These are phyloP conservation scores for Eucera pruinosa DNA, from an alignment of 2,888 invertebrate species.

Conservation along the genomic window DNA sequence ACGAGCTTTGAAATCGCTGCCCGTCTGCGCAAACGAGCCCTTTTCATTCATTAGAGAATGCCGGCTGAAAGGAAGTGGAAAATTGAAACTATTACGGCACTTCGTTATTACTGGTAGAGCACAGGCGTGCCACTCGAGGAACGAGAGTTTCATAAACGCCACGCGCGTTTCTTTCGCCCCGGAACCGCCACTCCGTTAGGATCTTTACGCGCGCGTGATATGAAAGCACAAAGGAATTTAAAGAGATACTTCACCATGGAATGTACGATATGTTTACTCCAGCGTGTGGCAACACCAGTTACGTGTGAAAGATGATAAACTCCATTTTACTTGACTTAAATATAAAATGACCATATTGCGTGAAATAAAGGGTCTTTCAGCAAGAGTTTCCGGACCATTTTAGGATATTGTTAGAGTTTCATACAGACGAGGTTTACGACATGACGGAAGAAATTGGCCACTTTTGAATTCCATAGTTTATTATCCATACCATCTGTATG, in stretches of 20 bases:
- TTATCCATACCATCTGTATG: too few species aligned
- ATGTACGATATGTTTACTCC: slow-evolving; percentile 36
- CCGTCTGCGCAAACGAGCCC: background rate
- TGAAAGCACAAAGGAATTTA: slow-evolving; percentile 33
- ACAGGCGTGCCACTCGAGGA: background rate
- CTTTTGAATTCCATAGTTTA: too few species aligned
- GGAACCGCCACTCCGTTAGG: slow-evolving; percentile 18
- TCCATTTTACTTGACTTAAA: too few species aligned
- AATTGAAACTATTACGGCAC: slow-evolving; percentile 58
- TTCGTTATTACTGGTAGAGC: slow-evolving; percentile 9
- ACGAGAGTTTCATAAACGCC: slow-evolving; percentile 24
- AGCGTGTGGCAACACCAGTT: too few species aligned
- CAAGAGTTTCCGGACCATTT: too few species aligned
- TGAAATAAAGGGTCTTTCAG: too few species aligned
- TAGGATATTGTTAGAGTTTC: too few species aligned
- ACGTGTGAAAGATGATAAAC: too few species aligned
- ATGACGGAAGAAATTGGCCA: too few species aligned
- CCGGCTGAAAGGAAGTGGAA: slow-evolving; percentile 40
- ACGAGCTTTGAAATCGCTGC: slow-evolving; percentile 1
- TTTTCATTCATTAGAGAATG: slow-evolving; percentile 33
- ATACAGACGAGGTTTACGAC: too few species aligned
- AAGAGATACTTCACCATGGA: slow-evolving; percentile 19
- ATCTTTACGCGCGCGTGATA: slow-evolving; percentile 24
- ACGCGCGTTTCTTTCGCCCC: slow-evolving; percentile 12
- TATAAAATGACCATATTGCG: too few species aligned